A percentile compares a stretch with the other conserved stretches of the same genome.
Evolutionary conservation across 2,797 vertebrate species (phyloP).

Genomic region (Pampus argenteus): DNA sequence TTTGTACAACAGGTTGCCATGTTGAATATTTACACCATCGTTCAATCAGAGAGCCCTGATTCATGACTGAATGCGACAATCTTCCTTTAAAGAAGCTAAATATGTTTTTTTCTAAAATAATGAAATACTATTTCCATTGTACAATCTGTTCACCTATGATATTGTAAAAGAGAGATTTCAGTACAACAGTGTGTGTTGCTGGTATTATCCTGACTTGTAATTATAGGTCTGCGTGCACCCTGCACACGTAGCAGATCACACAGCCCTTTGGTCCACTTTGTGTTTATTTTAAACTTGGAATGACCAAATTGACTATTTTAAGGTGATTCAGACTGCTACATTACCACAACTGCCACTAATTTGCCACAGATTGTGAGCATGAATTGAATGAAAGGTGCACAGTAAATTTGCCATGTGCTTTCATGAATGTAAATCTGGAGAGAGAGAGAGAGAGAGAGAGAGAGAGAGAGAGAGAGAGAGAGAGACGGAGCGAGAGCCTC

Average conservation of each 20-base stretch:
- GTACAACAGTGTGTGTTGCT: neutral
- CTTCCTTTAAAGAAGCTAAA: neutral
- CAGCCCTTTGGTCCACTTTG: neutral
- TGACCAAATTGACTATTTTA: neutral
- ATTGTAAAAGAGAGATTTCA: too few species aligned
- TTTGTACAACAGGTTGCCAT: neutral
- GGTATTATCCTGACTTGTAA: neutral
- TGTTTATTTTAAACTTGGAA: neutral
- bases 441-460: too few species aligned
- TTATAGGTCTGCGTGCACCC: neutral
- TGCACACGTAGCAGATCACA: neutral
- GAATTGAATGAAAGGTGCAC: constrained; percentile 38
- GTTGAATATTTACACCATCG: neutral
- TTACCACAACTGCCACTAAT: constrained; percentile 14
- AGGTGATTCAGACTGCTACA: constrained; percentile 3
- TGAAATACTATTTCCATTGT: neutral
- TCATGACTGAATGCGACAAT: neutral
- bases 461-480: constrained; percentile 12
- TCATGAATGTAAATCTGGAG: constrained; percentile 33
- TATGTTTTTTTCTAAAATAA: neutral
- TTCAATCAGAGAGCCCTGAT: neutral
- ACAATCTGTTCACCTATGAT: neutral
- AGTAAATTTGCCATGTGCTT: constrained; percentile 10
- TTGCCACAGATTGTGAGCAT: constrained; percentile 17
- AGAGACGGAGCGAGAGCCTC: constrained; percentile 33